Evolutionary conservation across 2,113 vertebrate genomes (phyloP), one percentile per base, ranked within the genome.

Genomic region (Typhlomys cinereus): DNA sequence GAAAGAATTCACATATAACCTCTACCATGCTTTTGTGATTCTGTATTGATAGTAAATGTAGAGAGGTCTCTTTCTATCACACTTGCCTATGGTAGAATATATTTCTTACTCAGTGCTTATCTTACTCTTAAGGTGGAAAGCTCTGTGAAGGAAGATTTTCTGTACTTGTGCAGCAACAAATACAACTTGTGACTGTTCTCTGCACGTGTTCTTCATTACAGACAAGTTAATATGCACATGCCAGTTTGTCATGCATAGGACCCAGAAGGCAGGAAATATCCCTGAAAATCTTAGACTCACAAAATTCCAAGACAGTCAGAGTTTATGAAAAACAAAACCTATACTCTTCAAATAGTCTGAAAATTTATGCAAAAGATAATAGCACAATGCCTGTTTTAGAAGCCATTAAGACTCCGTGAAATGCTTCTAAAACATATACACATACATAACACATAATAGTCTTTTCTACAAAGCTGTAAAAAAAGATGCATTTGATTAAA

Each of bases 401-500:
- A 70, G 25, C 36, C 39, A 67, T 73, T 90, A 90, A 69, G 54
- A 18, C 34, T 76, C 11, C 46, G 50, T 27, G 27, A 92, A 94
- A 84, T 89, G 61, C 39, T 93, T 67, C 46, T 21, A 79, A 89
- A 82, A 64, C 50, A 91, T 34, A 80, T 70, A 71, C 66, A 93
- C 34, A 80, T 64, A 61, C 52, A 85, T 78, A 95, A 89, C 21
- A 82, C n/a, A 92, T 83, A 93, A 88, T 92, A 86, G 3, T 4
- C 27, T 79, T 89, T 89, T 80, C 46, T 89, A 79, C 13, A 83
- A 85, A 89, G 48, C 67, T 89, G n/a, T 85, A 87, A 76, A 71
- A 91, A 88, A 87, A 36, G 8, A 91, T 78, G 1, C 6, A 84
- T 76, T 94, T 94, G 74, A 90, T 93, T 92, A 94, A 96, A 92